phyloP scores from a whole-genome alignment of 1,140 invertebrate genomes.

The Brachionus asplanchnoidis region DNA sequence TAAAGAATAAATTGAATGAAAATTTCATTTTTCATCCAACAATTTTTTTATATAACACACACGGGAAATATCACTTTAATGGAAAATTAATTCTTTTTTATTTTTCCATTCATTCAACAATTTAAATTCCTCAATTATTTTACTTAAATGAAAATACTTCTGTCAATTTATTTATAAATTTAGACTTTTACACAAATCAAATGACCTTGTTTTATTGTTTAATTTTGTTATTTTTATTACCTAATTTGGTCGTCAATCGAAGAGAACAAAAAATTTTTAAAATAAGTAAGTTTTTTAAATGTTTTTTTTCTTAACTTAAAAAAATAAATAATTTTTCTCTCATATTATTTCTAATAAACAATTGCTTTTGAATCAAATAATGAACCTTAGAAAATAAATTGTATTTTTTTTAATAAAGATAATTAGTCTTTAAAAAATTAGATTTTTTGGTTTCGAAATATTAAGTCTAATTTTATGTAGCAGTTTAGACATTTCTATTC shows the following conservation, averaged over 20 bases:
- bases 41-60: not conserved
- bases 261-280: constrained; percentile 17
- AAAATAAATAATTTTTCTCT: not conserved
- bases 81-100: not conserved
- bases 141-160: not conserved
- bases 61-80: constrained; percentile 32
- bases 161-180: not conserved
- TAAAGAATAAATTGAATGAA: not conserved
- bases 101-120: not conserved
- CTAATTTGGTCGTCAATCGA: not conserved
- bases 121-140: not conserved
- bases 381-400: too few relatives aligned
- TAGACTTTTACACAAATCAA: not conserved
- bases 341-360: not conserved
- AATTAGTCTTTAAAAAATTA: too few relatives aligned
- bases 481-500: not conserved
- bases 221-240: not conserved
- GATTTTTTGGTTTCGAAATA: too few relatives aligned
- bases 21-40: not conserved
- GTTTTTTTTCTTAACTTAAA: not conserved
- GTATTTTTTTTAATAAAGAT: too few relatives aligned
- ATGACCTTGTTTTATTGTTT: not conserved
- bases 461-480: too few relatives aligned
- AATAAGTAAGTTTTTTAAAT: not conserved
- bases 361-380: too few relatives aligned